A percentile compares a stretch with the other conserved stretches of the same genome.
phyloP scores from a whole-genome alignment of 2,888 invertebrate species.

The Mycalesis mineus region DNA sequence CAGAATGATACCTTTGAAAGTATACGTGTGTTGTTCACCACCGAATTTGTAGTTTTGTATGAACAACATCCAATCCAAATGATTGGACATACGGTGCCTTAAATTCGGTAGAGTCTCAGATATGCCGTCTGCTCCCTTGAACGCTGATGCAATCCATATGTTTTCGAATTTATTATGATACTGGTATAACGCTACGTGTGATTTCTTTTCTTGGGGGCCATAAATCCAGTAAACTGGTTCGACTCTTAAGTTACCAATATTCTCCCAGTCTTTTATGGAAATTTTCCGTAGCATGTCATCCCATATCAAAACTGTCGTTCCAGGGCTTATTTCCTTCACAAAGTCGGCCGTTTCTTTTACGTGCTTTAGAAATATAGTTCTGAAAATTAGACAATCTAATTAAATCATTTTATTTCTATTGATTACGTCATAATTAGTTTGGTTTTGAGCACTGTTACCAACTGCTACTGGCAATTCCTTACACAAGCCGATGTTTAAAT shows the following conservation, averaged over 20 bases:
- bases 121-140: conserved; percentile 85
- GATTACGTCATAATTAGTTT: too few relatives aligned
- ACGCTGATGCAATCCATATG: conserved; percentile 90
- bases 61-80: conserved; percentile 83
- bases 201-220: conserved; percentile 42
- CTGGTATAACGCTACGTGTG: conserved; percentile 44
- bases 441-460: too few relatives aligned
- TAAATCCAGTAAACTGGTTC: conserved; percentile 87
- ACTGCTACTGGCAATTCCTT: too few relatives aligned
- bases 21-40: conserved; percentile 38
- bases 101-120: conserved; percentile 75
- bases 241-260: conserved; percentile 65
- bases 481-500: too few relatives aligned
- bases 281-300: conserved; percentile 87
- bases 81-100: conserved; percentile 83
- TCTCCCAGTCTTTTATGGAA: conserved; percentile 60
- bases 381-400: conserved; percentile 33
- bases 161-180: conserved; percentile 75
- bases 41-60: conserved; percentile 70
- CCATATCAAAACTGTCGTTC: conserved; percentile 84
- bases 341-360: conserved; percentile 72
- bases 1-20: conserved; percentile 82
- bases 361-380: conserved; percentile 81
- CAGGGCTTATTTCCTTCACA: conserved; percentile 66
- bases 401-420: too few relatives aligned